Base-by-base conservation (phyloP, 2,888 invertebrate genomes). In the Drosophila cyrtoloma region DNA sequence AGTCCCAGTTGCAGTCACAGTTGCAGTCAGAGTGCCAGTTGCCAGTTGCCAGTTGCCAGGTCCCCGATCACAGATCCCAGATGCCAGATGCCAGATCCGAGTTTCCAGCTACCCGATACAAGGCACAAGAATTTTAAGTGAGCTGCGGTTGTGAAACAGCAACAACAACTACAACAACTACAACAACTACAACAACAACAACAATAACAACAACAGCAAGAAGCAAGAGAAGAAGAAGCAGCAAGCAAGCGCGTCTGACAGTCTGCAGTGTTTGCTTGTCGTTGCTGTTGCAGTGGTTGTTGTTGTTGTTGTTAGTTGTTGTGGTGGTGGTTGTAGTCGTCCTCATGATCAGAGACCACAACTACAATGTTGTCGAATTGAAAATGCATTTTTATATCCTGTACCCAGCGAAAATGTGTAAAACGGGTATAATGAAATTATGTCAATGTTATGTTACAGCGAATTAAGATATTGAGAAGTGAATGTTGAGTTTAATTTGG, bases 61-160 rank as follows among this genome's bases (percentile, higher is more conserved):
- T 69, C 35, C 28, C 42, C 39, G 51, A 51, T 53, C 44, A 10
- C 56, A 61, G 77, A 42, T 57, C 47, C 33, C 69, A 44, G 53
- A 33, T 28, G 47, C 53, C 39, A 33, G 53, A 37, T 56, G 42
- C 42, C 28, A 44, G 35, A 71, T 55, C 37, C 30, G 10, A 61
- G 61, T 33, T 44, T 37, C 66, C 67, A 63, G 62, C 82, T 76
- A 68, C 73, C 56, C 69, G 64, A 71, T 81, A 90, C 90, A 90
- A 81, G 91, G 70, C 65, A 68, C 85, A 90, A 89, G 91, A 90
- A 90, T 90, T 90, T 86, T 85, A 85, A 89, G 91, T 90, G 90
- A 86, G 86, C 86, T 71, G 71, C 78, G 61, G 68, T 63, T 56
- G 67, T 58, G 58, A 58, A 58, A 58, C 42, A 44, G 10, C 58